Evolutionary conservation across 2,888 invertebrate species (phyloP), one percentile per base, ranked within the genome.

Genomic region (Lingula anatina): DNA sequence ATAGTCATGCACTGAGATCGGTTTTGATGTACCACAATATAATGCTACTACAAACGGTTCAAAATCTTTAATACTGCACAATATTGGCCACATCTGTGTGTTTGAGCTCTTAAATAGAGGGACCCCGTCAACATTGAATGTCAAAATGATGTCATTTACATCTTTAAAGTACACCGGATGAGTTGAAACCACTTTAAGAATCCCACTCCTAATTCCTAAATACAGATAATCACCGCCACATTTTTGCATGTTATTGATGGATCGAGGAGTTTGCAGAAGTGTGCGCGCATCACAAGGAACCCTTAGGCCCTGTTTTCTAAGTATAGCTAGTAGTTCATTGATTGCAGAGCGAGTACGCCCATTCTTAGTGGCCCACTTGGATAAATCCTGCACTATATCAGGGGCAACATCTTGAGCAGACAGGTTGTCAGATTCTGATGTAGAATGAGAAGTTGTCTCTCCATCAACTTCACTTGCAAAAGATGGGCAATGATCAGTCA

Each of bases 111-210:
- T 50, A 21, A 42, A 49, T 3, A 50, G 42, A 24, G 51, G 51
- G n/a, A 50, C 36, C 12, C 51, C 51, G 44, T 51, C 51, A 44
- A 51, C 45, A 26, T 44, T 48, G 21, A 51, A 20, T 37, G 15
- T 49, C 25, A 49, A 28, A 9, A 3, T 9, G 7, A 28, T 12
- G 7, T 25, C 43, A 9, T 21, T 25, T n/a, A 12, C n/a, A 21
- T 15, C n/a, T 21, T 15, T 9, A n/a, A 48, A 26, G 25, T 25
- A 31, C 23, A 27, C 18, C 21, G 24, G 47, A 44, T 27, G 23
- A n/a, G 26, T 5, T 25, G 23, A 5, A 40, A 45, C 15, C 36
- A 23, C 18, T 18, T 45, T 31, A 42, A 42, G n/a, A 4, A 46
- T 27, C 7, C 35, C 35, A 7, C 41, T 23, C 21, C n/a, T 26